These are phyloP conservation scores for Cettia cetti DNA, from an alignment of 2,113 vertebrate species.

Conservation along the genomic window DNA sequence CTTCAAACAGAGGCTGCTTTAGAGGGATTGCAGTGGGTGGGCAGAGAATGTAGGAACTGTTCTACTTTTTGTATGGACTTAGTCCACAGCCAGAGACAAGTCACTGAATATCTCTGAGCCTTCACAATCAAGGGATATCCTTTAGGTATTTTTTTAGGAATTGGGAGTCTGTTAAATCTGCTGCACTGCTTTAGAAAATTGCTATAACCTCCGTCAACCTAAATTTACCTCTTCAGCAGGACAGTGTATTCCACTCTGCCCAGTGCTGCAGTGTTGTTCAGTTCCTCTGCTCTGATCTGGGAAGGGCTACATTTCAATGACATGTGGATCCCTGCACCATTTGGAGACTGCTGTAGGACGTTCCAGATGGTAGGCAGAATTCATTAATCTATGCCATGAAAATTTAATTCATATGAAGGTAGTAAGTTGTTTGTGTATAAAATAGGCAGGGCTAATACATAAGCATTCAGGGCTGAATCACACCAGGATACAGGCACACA, in stretches of 20 bases:
- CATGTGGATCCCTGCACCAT: background rate
- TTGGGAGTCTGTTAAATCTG: background rate
- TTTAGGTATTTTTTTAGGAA: background rate
- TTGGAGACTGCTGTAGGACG: constrained; percentile 1
- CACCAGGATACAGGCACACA: background rate
- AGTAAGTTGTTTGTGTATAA: constrained; percentile 56
- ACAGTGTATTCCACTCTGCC: background rate
- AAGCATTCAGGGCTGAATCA: constrained; percentile 1
- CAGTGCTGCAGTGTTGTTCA: background rate
- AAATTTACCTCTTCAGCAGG: background rate
- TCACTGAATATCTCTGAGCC: background rate
- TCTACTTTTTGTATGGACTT: background rate
- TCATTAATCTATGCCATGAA: constrained; percentile 54
- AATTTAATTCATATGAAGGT: constrained; percentile 42
- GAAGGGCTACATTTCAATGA: background rate
- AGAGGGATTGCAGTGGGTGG: background rate
- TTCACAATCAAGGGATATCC: background rate
- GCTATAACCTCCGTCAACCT: background rate
- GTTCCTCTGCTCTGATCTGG: background rate
- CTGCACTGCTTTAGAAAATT: background rate
- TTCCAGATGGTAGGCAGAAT: constrained; percentile 55
- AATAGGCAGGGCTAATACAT: constrained; percentile 40
- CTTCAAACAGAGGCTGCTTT: constrained; percentile 15
- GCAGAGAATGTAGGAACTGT: background rate
- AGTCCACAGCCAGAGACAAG: background rate